Evolutionary conservation across 2,888 invertebrate species (phyloP).

Genomic region (Metalampra italica): DNA sequence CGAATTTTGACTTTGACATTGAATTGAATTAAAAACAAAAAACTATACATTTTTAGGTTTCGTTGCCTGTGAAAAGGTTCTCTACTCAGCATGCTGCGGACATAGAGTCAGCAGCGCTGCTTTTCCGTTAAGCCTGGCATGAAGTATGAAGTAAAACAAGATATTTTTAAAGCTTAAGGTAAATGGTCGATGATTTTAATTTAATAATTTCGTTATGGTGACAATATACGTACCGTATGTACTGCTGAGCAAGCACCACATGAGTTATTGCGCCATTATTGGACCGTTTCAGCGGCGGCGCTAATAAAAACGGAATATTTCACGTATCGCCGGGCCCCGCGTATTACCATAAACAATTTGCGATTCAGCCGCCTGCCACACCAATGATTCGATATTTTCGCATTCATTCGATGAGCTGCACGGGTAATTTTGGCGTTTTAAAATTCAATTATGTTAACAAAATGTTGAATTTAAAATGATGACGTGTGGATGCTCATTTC

Average conservation of each 20-base stretch:
- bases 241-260: background rate
- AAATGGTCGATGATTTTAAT: no score
- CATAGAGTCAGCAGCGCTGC: no score
- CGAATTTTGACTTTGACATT: no score
- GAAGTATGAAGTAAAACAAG: no score
- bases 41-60: no score
- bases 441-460: background rate
- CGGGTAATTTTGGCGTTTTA: slow-evolving; percentile 9
- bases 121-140: no score
- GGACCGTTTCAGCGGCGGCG: slow-evolving; percentile 26
- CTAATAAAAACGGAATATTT: slow-evolving; percentile 57
- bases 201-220: no score
- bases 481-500: background rate
- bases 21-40: no score
- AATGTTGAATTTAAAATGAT: background rate
- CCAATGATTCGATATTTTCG: slow-evolving; percentile 51
- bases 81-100: no score
- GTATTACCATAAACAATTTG: slow-evolving; percentile 66
- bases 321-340: slow-evolving; percentile 37
- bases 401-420: slow-evolving; percentile 18
- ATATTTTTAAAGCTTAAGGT: no score
- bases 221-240: background rate
- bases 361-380: slow-evolving; percentile 46
- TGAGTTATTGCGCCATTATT: slow-evolving; percentile 26
- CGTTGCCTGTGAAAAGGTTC: no score